phyloP scores from a whole-genome alignment of 1,140 invertebrate genomes.

The Drosophila truncata region DNA sequence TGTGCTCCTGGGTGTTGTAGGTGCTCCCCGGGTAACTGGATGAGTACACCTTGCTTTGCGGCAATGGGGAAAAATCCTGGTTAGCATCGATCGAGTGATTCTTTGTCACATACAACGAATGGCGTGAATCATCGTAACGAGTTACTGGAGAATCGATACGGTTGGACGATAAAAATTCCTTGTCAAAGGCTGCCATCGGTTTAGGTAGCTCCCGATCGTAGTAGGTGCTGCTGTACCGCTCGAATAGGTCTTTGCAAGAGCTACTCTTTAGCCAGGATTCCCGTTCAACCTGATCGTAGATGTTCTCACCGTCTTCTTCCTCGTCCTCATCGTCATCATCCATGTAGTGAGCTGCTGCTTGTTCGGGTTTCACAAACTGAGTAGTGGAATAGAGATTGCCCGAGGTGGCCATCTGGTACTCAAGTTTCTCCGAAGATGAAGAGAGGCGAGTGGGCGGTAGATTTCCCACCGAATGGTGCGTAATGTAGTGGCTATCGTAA shows the following conservation, averaged over 20 bases:
- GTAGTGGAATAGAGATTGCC: slow-evolving; percentile 86
- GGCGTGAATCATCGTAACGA: slow-evolving; percentile 90
- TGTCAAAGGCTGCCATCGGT: slow-evolving; percentile 80
- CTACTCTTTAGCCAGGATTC: slow-evolving; percentile 90
- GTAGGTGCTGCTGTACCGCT: slow-evolving; percentile 62
- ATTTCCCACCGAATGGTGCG: slow-evolving; percentile 78
- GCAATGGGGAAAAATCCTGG: slow-evolving; percentile 77
- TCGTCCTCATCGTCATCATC: slow-evolving; percentile 75
- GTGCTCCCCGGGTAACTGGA: slow-evolving; percentile 94
- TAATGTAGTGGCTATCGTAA: slow-evolving; percentile 84
- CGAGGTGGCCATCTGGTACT: slow-evolving; percentile 86
- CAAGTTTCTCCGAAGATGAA: slow-evolving; percentile 86
- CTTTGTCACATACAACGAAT: slow-evolving; percentile 86
- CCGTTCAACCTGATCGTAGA: slow-evolving; percentile 82
- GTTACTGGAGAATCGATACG: slow-evolving; percentile 91
- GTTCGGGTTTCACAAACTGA: slow-evolving; percentile 78
- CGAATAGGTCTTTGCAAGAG: slow-evolving; percentile 91
- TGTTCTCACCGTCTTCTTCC: slow-evolving; percentile 72
- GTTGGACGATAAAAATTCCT: slow-evolving; percentile 84
- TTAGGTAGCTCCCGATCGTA: slow-evolving; percentile 72
- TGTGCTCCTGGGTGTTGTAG: slow-evolving; percentile 86
- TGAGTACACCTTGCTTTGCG: slow-evolving; percentile 89
- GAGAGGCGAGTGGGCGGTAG: slow-evolving; percentile 37
- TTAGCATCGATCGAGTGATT: slow-evolving; percentile 83
- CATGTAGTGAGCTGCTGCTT: slow-evolving; percentile 72